Conservation (phyloP, 2,797 vertebrate genomes). For the Tympanoctomys barrerae region DNA sequence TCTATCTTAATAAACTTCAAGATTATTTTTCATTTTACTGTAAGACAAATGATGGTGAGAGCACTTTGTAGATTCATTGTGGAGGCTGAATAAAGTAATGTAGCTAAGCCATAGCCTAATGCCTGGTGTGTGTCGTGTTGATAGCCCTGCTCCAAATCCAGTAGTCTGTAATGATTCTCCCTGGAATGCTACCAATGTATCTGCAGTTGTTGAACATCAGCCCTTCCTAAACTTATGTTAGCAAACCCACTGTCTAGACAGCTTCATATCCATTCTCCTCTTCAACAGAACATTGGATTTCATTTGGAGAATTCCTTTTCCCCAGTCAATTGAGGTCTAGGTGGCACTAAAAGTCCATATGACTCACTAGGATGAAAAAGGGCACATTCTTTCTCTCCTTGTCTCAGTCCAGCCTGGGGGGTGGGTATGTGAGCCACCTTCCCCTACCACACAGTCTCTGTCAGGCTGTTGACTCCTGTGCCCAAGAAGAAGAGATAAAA, state of each 20-base stretch:
- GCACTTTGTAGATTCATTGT: neutral
- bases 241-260: neutral
- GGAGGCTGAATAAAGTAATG: neutral
- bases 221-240: neutral
- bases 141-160: neutral
- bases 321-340: neutral
- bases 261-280: neutral
- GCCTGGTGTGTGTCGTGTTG: neutral
- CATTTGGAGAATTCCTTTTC: conserved; percentile 28
- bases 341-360: neutral
- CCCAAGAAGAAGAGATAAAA: neutral
- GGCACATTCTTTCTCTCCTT: neutral
- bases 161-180: neutral
- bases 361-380: neutral
- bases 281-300: neutral
- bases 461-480: neutral
- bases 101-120: neutral
- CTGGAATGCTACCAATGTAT: neutral
- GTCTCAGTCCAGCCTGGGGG: neutral
- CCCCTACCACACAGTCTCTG: neutral
- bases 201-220: neutral
- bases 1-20: conserved; percentile 34
- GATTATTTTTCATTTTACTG: conserved; percentile 1
- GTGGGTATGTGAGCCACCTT: neutral
- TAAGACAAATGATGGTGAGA: conserved; percentile 1